Evolutionary conservation across 2,888 invertebrate species (phyloP), one percentile per base, ranked within the genome.

Genomic region (Megamerina dolium): DNA sequence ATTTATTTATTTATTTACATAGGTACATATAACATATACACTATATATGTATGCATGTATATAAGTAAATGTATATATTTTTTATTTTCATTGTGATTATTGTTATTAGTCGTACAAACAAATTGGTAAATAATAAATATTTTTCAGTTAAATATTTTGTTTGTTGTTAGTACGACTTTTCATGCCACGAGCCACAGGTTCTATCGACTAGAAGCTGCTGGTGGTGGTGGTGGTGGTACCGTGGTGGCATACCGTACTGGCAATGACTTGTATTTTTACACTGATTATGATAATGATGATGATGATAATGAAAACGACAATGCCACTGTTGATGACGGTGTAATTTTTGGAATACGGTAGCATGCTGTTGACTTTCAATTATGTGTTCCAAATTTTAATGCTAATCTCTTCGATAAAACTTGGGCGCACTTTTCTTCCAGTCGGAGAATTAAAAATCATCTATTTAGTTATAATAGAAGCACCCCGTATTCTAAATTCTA

Each of bases 71-170:
- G 14, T 18, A 17, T 19, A n/a, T 51, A 35, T 44, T 44, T 49
- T 42, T 52, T 61, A 49, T 51, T 54, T 56, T 51, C 51, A 53
- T 55, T 55, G 49, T 52, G 59, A 61, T 62, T 62, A 63, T 61
- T 64, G 60, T 63, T 63, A 63, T 63, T 64, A 63, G 63, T 58
- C 64, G 54, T 59, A 58, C 58, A 63, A 63, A 63, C 61, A 63
- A 64, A 64, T 63, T 63, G 63, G 63, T 61, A 63, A 63, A 63
- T 63, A 63, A 64, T 64, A 63, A 63, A 62, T 64, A 63, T 63
- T 63, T 63, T 59, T 59, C 58, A 58, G 61, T 63, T 61, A 62
- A 63, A 63, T 62, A 63, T 62, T n/a, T n/a, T n/a, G n/a, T n/a
- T n/a, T n/a, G n/a, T n/a, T 63, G 59, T 61, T 58, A 61, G 60